Evolutionary conservation across 2,888 invertebrate species (phyloP).

Genomic region (Hypercompe scribonia): DNA sequence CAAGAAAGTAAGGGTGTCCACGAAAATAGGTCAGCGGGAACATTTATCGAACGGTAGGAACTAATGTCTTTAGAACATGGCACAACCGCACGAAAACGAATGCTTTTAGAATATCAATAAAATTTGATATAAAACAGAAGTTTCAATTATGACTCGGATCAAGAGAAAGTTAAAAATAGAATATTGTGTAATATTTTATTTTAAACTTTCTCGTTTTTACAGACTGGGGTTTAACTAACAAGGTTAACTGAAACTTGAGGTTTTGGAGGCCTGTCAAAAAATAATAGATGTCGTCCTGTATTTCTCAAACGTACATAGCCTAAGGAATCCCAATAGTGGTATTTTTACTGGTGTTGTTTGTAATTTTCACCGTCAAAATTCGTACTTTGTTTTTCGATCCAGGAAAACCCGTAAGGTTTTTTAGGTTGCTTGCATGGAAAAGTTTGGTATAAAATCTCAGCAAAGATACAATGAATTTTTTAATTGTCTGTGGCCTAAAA

Average conservation of each 20-base stretch:
- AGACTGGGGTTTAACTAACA: neutral
- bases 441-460: neutral
- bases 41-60: constrained; percentile 36
- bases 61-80: constrained; percentile 49
- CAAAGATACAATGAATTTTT: neutral
- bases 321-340: neutral
- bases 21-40: constrained; percentile 54
- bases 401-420: neutral
- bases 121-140: constrained; percentile 50
- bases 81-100: constrained; percentile 20
- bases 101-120: constrained; percentile 18
- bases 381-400: neutral
- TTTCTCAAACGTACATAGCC: neutral
- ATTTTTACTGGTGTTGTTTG: neutral
- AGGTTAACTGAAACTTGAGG: neutral
- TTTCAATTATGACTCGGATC: constrained; percentile 53
- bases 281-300: neutral
- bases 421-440: no score
- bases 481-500: neutral
- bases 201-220: neutral
- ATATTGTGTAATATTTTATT: constrained; percentile 15
- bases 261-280: neutral
- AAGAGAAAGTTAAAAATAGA: constrained; percentile 55
- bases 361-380: neutral
- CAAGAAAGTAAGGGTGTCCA: constrained; percentile 41